A percentile compares a stretch with the other conserved stretches of the same genome.
These are phyloP conservation scores for Danionella dracula DNA, from an alignment of 2,797 vertebrate species.

Conservation along the genomic window DNA sequence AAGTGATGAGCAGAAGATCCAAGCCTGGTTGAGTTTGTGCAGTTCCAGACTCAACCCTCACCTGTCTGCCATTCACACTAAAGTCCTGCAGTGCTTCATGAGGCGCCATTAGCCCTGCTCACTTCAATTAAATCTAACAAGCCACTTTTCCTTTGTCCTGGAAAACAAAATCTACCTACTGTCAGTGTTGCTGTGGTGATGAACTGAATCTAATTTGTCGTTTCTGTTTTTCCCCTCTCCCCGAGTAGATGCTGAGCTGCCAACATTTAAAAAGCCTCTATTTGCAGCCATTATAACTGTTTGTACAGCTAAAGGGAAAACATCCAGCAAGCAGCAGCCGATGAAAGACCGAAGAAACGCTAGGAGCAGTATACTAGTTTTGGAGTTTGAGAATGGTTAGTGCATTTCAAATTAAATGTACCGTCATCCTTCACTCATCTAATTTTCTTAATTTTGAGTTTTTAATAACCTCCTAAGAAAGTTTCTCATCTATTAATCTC, in stretches of 20 bases:
- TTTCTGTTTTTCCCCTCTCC: not conserved
- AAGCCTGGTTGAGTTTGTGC: not conserved
- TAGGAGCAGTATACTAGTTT: not conserved
- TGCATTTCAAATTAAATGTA: conserved; percentile 2
- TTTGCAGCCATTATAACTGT: conserved; percentile 13
- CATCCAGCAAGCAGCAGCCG: not conserved
- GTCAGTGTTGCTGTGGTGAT: conserved; percentile 31
- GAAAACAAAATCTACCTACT: conserved; percentile 26
- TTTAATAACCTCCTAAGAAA: conserved; percentile 9
- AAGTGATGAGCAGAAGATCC: not conserved
- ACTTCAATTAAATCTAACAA: conserved; percentile 33
- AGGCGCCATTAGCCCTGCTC: conserved; percentile 15
- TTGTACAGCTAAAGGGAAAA: conserved; percentile 14
- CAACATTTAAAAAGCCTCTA: conserved; percentile 19
- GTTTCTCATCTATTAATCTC: not conserved
- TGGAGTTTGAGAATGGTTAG: conserved; percentile 6
- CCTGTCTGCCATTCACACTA: not conserved
- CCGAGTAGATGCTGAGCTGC: conserved; percentile 19
- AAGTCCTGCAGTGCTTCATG: not conserved
- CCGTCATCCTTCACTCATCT: not conserved
- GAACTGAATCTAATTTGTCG: conserved; percentile 23
- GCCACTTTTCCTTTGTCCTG: conserved; percentile 27
- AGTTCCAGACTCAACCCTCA: not conserved
- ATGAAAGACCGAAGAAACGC: not conserved
- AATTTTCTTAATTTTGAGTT: conserved; percentile 8